Conservation (phyloP, 2,888 invertebrate species). For the Clusia tigrina region DNA sequence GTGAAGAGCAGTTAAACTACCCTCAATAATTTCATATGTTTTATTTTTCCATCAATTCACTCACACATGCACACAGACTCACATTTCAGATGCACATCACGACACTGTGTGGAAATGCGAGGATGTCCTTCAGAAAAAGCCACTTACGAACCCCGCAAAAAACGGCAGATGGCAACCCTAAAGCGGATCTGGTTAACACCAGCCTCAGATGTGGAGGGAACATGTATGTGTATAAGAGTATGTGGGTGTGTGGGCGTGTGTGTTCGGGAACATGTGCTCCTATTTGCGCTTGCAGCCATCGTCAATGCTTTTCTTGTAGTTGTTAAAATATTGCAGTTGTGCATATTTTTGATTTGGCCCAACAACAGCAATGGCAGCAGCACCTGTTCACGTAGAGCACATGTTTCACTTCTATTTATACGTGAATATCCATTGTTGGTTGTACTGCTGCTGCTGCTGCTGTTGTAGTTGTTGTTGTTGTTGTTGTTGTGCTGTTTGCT, state of each 20-base stretch:
- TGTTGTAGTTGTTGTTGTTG: neutral
- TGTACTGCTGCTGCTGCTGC: neutral
- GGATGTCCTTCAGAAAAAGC: no score
- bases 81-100: neutral
- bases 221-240: neutral
- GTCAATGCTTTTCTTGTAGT: no score
- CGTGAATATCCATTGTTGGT: constrained; percentile 8
- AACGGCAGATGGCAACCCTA: neutral
- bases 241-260: neutral
- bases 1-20: no score
- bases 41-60: no score
- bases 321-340: neutral
- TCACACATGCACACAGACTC: neutral
- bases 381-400: no score
- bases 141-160: neutral
- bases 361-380: no score
- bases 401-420: neutral
- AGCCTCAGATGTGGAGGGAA: neutral
- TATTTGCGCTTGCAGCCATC: neutral
- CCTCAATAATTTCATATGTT: no score
- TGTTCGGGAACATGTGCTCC: neutral
- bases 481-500: neutral
- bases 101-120: neutral
- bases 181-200: neutral
- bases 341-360: neutral